Percentiles rank a stretch among this genome's conserved stretches.
phyloP scores from a whole-genome alignment of 2,888 invertebrate genomes.

The Xestia xanthographa region DNA sequence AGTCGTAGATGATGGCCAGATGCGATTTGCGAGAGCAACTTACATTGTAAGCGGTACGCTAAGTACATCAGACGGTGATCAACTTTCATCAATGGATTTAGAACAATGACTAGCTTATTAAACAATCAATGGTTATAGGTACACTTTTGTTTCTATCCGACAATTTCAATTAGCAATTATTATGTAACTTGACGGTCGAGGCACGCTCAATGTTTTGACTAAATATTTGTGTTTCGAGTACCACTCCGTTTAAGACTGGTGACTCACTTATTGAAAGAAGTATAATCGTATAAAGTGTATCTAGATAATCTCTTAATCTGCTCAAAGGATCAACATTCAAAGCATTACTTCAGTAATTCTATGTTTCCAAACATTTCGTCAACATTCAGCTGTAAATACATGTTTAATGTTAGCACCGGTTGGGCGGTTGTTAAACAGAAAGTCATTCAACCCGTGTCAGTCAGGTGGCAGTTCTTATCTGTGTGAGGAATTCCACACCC shows the following conservation, averaged over 20 bases:
- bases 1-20: conserved; percentile 46
- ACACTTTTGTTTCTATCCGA: conserved; percentile 18
- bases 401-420: conserved; percentile 28
- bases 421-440: conserved; percentile 52
- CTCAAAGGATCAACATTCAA: neutral
- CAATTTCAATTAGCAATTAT: conserved; percentile 23
- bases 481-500: conserved; percentile 69
- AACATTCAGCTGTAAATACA: conserved; percentile 21
- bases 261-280: neutral
- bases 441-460: conserved; percentile 58
- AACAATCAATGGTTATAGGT: conserved; percentile 20
- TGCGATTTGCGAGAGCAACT: conserved; percentile 32
- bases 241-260: neutral
- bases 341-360: neutral
- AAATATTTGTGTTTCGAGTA: conserved; percentile 2
- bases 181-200: neutral
- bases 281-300: neutral
- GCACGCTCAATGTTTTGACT: neutral
- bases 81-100: conserved; percentile 34
- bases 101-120: conserved; percentile 34
- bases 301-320: neutral
- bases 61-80: conserved; percentile 4
- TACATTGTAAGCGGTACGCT: conserved; percentile 22
- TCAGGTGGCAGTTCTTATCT: conserved; percentile 59
- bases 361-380: neutral